Evolutionary conservation across 2,113 vertebrate genomes (phyloP).

Genomic region (Neotragus moschatus): DNA sequence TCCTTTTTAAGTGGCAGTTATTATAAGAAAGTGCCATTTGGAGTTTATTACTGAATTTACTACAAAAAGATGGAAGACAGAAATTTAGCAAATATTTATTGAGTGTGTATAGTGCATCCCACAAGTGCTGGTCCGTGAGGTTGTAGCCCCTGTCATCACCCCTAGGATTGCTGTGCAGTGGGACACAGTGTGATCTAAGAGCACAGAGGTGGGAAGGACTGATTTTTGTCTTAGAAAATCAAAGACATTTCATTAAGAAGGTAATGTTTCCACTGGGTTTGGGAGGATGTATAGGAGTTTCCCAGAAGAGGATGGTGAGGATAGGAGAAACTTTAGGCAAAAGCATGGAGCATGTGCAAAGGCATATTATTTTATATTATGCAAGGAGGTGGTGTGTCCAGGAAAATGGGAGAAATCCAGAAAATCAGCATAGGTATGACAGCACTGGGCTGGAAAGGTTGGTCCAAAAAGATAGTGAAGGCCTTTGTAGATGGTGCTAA

Average conservation of each 20-base stretch:
- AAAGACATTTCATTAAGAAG: not conserved
- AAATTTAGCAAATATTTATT: not conserved
- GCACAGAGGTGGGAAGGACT: not conserved
- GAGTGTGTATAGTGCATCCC: not conserved
- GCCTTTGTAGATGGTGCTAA: not conserved
- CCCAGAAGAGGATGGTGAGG: not conserved
- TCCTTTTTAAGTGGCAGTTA: not conserved
- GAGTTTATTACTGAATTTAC: not conserved
- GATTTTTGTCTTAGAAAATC: not conserved
- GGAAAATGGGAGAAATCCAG: not conserved
- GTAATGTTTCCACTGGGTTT: not conserved
- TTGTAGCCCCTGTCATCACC: rapidly evolving
- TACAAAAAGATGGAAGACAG: not conserved
- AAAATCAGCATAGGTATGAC: not conserved
- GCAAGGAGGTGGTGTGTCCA: not conserved
- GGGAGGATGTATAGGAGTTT: not conserved
- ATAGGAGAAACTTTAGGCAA: not conserved
- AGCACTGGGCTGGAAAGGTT: not conserved
- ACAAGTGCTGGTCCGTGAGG: not conserved
- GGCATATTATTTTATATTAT: not conserved
- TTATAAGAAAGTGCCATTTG: not conserved
- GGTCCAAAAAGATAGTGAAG: not conserved
- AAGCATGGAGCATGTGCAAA: not conserved
- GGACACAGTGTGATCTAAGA: not conserved
- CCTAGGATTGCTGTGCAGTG: not conserved